Conservation (phyloP, 2,888 invertebrate genomes). For the Drosophila nigricruria region DNA sequence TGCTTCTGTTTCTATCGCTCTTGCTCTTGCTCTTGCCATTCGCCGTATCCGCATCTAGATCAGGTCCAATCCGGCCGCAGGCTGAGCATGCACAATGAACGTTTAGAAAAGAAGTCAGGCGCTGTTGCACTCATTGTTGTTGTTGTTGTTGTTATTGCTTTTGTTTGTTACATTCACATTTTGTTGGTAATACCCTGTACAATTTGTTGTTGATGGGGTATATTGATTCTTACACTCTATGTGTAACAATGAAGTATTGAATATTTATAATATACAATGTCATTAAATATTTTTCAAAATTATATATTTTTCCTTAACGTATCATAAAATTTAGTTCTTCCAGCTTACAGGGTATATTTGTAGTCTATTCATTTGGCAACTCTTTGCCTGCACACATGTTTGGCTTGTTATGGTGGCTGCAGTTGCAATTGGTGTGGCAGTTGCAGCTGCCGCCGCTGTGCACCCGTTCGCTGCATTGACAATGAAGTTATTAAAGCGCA, state of each 20-base stretch:
- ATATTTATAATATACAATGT: too few species aligned
- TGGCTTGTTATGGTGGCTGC: slow-evolving; percentile 23
- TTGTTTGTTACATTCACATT: slow-evolving; percentile 35
- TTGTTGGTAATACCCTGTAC: slow-evolving; percentile 19
- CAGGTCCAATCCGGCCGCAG: slow-evolving; percentile 57
- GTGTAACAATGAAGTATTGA: not conserved
- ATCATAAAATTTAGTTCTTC: not conserved
- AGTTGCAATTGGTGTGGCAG: slow-evolving; percentile 15
- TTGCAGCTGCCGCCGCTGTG: slow-evolving; percentile 31
- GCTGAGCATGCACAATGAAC: slow-evolving; percentile 58
- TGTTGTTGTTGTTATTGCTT: slow-evolving; percentile 11
- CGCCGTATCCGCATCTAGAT: slow-evolving; percentile 54
- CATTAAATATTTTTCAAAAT: too few species aligned
- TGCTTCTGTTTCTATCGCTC: not conserved
- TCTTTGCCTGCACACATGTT: slow-evolving; percentile 2
- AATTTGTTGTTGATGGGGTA: too few species aligned
- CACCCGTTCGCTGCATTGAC: slow-evolving; percentile 73
- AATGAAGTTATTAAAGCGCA: slow-evolving; percentile 80
- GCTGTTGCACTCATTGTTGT: slow-evolving; percentile 51
- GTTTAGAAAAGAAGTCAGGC: slow-evolving; percentile 58
- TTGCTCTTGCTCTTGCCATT: slow-evolving; percentile 3
- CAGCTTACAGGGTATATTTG: slow-evolving; percentile 20
- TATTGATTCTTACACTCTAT: not conserved
- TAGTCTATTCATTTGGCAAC: not conserved
- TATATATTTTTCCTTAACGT: too few species aligned